phyloP scores from a whole-genome alignment of 2,113 vertebrate genomes.

The Copsychus sechellarum region DNA sequence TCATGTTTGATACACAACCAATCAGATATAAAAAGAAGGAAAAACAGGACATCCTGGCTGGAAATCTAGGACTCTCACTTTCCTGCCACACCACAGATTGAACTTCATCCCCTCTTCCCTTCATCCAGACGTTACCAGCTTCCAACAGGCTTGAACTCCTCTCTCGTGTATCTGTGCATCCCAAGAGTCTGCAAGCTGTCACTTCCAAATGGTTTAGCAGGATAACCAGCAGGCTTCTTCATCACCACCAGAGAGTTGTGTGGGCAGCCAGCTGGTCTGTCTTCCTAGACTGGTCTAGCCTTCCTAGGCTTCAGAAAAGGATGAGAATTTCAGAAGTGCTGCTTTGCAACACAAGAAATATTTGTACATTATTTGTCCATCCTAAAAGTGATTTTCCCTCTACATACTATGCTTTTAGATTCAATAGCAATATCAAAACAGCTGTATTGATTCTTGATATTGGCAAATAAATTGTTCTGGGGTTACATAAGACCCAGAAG shows the following conservation, averaged over 20 bases:
- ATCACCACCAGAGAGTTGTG: background rate
- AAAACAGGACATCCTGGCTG: background rate
- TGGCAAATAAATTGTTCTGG: background rate
- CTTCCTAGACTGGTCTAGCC: background rate
- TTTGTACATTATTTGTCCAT: background rate
- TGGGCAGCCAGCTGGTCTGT: background rate
- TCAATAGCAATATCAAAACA: background rate
- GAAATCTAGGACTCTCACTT: background rate
- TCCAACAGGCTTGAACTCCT: background rate
- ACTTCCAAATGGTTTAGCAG: background rate
- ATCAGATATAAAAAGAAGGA: background rate
- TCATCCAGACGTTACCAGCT: background rate
- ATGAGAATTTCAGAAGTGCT: background rate
- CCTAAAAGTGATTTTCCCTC: background rate
- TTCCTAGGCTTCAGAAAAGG: background rate
- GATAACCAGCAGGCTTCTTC: constrained; percentile 7
- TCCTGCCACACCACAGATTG: background rate
- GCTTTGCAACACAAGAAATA: background rate
- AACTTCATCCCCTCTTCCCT: background rate
- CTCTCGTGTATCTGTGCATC: background rate
- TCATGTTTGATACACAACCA: background rate
- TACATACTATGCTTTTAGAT: background rate
- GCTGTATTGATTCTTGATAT: background rate
- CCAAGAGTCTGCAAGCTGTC: constrained; percentile 9
- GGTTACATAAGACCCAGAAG: background rate